Percentiles rank a stretch among this genome's conserved stretches.
These are phyloP conservation scores for Andrena haemorrhoa DNA, from an alignment of 2,888 invertebrate genomes.

Conservation along the genomic window DNA sequence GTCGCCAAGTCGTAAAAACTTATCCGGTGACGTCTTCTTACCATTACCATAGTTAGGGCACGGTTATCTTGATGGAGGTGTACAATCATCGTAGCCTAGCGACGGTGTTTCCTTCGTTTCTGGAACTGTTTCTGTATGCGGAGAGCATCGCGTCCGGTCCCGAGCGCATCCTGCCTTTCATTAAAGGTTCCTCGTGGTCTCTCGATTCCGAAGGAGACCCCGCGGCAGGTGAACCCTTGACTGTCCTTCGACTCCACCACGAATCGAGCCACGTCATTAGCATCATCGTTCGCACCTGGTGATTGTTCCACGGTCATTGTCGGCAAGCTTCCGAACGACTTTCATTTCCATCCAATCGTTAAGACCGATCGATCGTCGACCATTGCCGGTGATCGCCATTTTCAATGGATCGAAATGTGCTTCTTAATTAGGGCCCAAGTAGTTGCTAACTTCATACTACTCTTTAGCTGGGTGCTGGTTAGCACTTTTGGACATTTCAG, in stretches of 20 bases:
- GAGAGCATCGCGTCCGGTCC: conserved; percentile 80
- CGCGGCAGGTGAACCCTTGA: conserved; percentile 33
- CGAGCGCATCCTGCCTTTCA: conserved; percentile 80
- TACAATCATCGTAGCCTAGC: conserved; percentile 45
- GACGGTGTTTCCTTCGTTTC: conserved; percentile 82
- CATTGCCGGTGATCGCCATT: neutral
- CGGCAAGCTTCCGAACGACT: conserved; percentile 12
- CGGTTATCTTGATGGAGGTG: conserved; percentile 54
- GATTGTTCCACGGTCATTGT: conserved; percentile 26
- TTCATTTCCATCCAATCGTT: conserved; percentile 54
- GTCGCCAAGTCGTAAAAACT: conserved; percentile 26
- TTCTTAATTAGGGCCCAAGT: neutral
- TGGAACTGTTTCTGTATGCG: conserved; percentile 83
- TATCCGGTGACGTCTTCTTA: conserved; percentile 42
- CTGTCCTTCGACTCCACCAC: conserved; percentile 39
- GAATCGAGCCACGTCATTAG: conserved; percentile 36
- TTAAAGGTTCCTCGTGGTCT: conserved; percentile 50
- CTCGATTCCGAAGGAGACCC: conserved; percentile 63
- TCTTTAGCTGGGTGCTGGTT: neutral
- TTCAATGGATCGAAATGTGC: neutral
- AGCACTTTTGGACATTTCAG: neutral
- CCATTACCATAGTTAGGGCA: conserved; percentile 49
- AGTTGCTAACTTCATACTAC: too few species aligned
- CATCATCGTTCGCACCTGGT: conserved; percentile 29
- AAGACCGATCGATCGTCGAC: neutral